A percentile compares a stretch with the other conserved stretches of the same genome.
Conservation (phyloP, 2,113 vertebrate genomes). For the Zeus faber region DNA sequence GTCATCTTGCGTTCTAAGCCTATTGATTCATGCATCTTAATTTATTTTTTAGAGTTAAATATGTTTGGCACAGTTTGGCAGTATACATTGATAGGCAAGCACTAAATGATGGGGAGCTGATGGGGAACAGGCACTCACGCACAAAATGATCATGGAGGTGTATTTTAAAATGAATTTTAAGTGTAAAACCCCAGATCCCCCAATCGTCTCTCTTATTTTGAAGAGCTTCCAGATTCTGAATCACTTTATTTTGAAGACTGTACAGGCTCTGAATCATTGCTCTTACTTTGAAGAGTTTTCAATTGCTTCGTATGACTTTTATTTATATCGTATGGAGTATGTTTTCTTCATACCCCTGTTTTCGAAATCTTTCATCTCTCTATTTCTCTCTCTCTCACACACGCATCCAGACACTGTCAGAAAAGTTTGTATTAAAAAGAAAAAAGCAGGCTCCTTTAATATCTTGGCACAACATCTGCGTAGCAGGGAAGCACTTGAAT, state of each 20-base stretch:
- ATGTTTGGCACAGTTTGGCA: constrained; percentile 67
- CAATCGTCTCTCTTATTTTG: neutral
- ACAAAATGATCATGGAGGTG: neutral
- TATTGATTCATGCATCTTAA: constrained; percentile 70
- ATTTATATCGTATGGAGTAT: too few species aligned
- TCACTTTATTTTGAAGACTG: constrained; percentile 16
- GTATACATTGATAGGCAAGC: constrained; percentile 56
- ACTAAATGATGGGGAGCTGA: constrained; percentile 44
- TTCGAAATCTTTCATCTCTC: neutral
- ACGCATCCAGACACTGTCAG: constrained; percentile 25
- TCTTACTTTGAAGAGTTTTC: too few species aligned
- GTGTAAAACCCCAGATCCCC: constrained; percentile 12
- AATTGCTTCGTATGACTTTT: too few species aligned
- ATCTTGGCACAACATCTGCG: constrained; percentile 56
- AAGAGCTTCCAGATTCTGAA: too few species aligned
- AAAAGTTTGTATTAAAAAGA: constrained; percentile 25
- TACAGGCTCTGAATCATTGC: neutral
- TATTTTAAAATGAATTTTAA: constrained; percentile 3
- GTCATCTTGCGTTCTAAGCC: constrained; percentile 31
- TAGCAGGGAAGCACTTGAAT: constrained; percentile 71
- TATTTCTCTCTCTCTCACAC: constrained; percentile 17
- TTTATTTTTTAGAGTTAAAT: constrained; percentile 27
- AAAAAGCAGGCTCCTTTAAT: constrained; percentile 44
- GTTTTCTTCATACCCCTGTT: neutral
- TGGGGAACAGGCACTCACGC: constrained; percentile 28